These are phyloP conservation scores for Gnathonemus echidnorhynchus DNA, from an alignment of 2,113 vertebrate species.

Conservation along the genomic window DNA sequence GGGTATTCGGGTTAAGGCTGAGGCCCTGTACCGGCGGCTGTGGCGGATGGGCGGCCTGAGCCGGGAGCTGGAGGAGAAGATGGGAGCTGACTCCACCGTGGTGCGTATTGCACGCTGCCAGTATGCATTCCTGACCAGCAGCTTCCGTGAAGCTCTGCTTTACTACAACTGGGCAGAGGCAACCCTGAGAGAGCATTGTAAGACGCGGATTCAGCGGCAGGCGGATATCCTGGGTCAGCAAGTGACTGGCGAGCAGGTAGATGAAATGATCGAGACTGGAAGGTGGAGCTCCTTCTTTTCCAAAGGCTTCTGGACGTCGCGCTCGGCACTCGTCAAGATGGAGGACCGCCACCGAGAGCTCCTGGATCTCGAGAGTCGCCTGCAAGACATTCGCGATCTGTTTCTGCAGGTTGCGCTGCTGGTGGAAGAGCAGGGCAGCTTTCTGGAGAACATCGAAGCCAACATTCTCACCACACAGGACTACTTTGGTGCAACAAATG, in stretches of 20 bases:
- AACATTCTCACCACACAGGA: constrained; percentile 66
- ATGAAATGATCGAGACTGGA: constrained; percentile 76
- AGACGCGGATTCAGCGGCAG: constrained; percentile 78
- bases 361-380: constrained; percentile 71
- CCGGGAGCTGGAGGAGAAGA: constrained; percentile 50
- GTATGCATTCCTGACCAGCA: constrained; percentile 56
- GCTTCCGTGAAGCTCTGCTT: constrained; percentile 68
- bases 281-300: constrained; percentile 76
- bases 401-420: constrained; percentile 76
- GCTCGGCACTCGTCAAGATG: constrained; percentile 69
- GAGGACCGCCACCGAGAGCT: constrained; percentile 79
- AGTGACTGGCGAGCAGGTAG: constrained; percentile 70
- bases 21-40: constrained; percentile 66
- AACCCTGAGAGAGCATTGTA: constrained; percentile 70
- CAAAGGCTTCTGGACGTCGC: constrained; percentile 67
- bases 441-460: constrained; percentile 71
- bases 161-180: constrained; percentile 74
- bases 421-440: constrained; percentile 75
- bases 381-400: constrained; percentile 72
- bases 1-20: constrained; percentile 67
- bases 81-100: constrained; percentile 54
- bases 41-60: constrained; percentile 55
- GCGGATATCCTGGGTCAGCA: constrained; percentile 79
- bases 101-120: constrained; percentile 68
- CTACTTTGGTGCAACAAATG: constrained; percentile 62